Conservation (phyloP, 1,140 invertebrate genomes). For the Rhyacophila brunnea region DNA sequence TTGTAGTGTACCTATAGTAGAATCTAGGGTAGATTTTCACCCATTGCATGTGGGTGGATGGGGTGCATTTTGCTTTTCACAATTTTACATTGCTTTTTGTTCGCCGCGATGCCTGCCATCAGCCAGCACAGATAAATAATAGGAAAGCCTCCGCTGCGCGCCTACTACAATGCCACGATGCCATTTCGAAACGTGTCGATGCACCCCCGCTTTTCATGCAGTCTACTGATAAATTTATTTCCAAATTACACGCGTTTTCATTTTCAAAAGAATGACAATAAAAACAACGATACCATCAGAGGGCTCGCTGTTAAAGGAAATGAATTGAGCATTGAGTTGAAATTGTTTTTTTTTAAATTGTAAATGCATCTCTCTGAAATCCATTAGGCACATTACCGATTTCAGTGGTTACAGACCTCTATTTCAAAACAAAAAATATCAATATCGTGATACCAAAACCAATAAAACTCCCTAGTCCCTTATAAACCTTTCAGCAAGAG, state of each 20-base stretch:
- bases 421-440: no score
- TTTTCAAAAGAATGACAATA: no score
- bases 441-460: no score
- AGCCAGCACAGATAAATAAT: conserved; percentile 11
- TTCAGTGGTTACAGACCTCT: no score
- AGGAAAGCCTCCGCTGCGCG: neutral
- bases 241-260: conserved; percentile 16
- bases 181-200: conserved; percentile 17
- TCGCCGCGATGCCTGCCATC: conserved; percentile 15
- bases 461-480: no score
- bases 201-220: conserved; percentile 22
- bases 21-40: neutral
- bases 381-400: no score
- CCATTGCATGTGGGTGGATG: neutral
- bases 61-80: conserved; percentile 20
- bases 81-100: conserved; percentile 30
- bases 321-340: no score
- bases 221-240: conserved; percentile 27
- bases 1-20: neutral
- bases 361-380: no score
- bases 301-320: no score
- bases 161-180: conserved; percentile 2
- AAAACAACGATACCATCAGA: no score
- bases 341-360: no score
- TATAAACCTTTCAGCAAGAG: no score